Evolutionary conservation across 2,888 invertebrate species (phyloP), one percentile per base, ranked within the genome.

Genomic region (Epinotia ramella): DNA sequence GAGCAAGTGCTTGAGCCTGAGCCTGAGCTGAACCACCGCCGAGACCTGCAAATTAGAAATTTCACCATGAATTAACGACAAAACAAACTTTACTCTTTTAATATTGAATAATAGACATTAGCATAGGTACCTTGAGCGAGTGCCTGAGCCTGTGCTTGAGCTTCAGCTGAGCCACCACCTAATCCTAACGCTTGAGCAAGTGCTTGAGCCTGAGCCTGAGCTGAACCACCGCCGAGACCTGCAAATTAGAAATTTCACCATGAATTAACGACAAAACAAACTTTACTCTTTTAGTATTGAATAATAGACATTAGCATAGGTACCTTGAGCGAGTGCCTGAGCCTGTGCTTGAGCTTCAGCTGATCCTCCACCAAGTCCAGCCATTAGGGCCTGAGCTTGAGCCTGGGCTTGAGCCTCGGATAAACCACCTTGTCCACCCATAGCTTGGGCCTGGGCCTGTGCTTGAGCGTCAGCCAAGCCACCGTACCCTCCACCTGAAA

Each of bases 61-160:
- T n/a, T 16, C n/a, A n/a, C 53, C 49, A 49, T 53, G 2, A 13
- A 13, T 16, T n/a, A 53, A 53, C 16, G 5, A 13, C 53, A n/a
- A n/a, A 16, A 53, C 16, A n/a, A 53, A 53, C 53, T n/a, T n/a
- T 7, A n/a, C n/a, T 53, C 0, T 6, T 53, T n/a, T n/a, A n/a
- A 53, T n/a, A 53, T 7, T 6, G n/a, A 53, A n/a, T 6, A n/a
- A 53, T 5, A 7, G 1, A 53, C 6, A 53, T n/a, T 53, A n/a
- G n/a, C n/a, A 53, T n/a, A n/a, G n/a, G n/a, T n/a, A 13, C 68
- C 68, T 59, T 24, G 53, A 24, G 24, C 66, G 9, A 33, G 18
- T 16, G 80, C 75, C 56, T 74, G 72, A 65, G 80, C 78, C n/a
- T 73, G 70, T 18, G 79, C 78, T 64, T 74, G 68, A 1, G 80